Evolutionary conservation across 2,888 invertebrate genomes (phyloP).

Genomic region (Epicampocera succincta): DNA sequence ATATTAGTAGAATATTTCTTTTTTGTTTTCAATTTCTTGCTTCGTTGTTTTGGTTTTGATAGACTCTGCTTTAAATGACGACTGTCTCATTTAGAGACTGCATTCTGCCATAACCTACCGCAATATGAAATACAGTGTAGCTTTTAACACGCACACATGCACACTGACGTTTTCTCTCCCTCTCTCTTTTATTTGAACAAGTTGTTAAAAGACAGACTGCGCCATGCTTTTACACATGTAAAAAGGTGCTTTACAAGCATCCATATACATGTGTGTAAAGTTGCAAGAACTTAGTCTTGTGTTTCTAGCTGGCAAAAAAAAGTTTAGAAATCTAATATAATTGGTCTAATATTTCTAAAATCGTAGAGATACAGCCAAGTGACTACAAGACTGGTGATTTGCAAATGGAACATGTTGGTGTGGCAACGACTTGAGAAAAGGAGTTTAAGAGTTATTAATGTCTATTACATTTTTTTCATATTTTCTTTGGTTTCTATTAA

Average conservation of each 20-base stretch:
- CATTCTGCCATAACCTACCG: constrained; percentile 78
- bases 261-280: background rate
- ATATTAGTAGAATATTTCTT: constrained; percentile 33
- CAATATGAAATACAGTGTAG: constrained; percentile 76
- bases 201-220: constrained; percentile 3
- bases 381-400: too few relatives aligned
- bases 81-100: constrained; percentile 69
- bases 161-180: constrained; percentile 17
- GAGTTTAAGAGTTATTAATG: too few relatives aligned
- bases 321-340: too few relatives aligned
- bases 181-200: constrained; percentile 6
- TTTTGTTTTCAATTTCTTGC: constrained; percentile 20
- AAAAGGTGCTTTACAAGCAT: constrained; percentile 1
- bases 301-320: too few relatives aligned
- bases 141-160: constrained; percentile 51
- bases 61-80: constrained; percentile 44
- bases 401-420: too few relatives aligned
- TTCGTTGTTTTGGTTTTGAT: constrained; percentile 9
- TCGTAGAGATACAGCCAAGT: too few relatives aligned
- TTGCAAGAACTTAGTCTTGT: too few relatives aligned
- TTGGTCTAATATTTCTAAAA: too few relatives aligned
- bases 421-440: too few relatives aligned
- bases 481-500: too few relatives aligned
- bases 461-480: too few relatives aligned
- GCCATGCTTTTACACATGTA: background rate